Evolutionary conservation across 1,140 invertebrate genomes (phyloP).

Genomic region (Mya arenaria): DNA sequence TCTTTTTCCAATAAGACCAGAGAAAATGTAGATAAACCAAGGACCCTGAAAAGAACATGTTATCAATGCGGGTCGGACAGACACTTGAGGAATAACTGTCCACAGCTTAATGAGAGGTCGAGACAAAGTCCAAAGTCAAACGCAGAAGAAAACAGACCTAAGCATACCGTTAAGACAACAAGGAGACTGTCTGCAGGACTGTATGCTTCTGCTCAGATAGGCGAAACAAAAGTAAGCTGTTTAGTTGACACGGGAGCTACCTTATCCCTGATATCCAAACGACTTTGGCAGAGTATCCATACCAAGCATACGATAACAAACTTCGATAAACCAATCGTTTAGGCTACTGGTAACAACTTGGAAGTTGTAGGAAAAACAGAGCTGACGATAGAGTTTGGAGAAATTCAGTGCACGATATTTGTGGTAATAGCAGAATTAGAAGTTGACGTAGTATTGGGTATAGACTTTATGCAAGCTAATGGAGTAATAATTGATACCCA

Average conservation of each 20-base stretch:
- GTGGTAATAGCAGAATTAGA: slow-evolving; percentile 3
- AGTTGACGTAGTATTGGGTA: slow-evolving; percentile 3
- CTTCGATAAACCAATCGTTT: neutral
- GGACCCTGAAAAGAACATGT: too few species aligned
- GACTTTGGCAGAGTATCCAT: neutral
- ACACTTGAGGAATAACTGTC: too few species aligned
- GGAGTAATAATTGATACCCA: neutral
- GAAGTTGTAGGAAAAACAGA: neutral
- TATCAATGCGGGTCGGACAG: too few species aligned
- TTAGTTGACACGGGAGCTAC: slow-evolving; percentile 32
- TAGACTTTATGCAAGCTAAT: neutral
- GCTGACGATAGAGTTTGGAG: neutral
- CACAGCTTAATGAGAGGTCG: too few species aligned
- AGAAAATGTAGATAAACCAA: too few species aligned
- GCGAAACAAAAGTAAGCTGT: too few species aligned
- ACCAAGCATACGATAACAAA: neutral
- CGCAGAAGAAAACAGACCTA: too few species aligned
- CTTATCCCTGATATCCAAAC: neutral
- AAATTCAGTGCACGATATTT: neutral
- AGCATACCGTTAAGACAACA: too few species aligned
- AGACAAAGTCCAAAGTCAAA: too few species aligned
- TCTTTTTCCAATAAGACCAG: too few species aligned
- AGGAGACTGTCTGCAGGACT: too few species aligned
- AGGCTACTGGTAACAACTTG: neutral
- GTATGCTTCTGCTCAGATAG: too few species aligned